Conservation (phyloP, 1,140 invertebrate genomes). For the Pollicipes pollicipes region DNA sequence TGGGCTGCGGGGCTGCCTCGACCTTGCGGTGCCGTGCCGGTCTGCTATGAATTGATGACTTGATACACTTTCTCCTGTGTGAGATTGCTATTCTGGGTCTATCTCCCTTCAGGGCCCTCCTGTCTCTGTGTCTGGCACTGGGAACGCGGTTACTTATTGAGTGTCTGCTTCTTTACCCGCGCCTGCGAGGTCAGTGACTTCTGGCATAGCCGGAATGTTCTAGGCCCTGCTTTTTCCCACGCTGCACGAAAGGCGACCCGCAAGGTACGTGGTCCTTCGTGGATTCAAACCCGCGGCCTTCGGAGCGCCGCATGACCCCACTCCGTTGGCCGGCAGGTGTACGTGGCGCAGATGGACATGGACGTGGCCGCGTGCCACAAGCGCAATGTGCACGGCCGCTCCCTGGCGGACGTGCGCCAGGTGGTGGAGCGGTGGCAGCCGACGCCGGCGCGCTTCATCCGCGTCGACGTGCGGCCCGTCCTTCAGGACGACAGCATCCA, state of each 20-base stretch:
- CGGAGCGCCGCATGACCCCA: too few species aligned
- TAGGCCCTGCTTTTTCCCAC: too few species aligned
- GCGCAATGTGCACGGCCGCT: constrained; percentile 66
- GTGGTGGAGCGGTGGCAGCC: constrained; percentile 56
- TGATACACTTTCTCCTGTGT: too few species aligned
- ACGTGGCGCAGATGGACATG: constrained; percentile 68
- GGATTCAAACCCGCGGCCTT: too few species aligned
- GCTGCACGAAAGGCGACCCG: too few species aligned
- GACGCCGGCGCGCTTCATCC: constrained; percentile 40
- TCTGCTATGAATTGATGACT: too few species aligned
- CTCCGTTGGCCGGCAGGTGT: constrained; percentile 39
- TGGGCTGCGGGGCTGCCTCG: not conserved
- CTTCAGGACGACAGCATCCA: constrained; percentile 56
- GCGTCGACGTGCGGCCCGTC: constrained; percentile 55
- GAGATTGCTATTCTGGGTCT: too few species aligned
- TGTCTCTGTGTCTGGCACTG: too few species aligned
- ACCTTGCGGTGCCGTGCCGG: not conserved
- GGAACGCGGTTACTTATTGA: too few species aligned
- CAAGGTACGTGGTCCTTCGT: too few species aligned
- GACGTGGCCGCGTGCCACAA: constrained; percentile 55
- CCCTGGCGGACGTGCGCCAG: constrained; percentile 54
- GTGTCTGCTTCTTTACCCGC: constrained; percentile 32
- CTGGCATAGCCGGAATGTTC: too few species aligned
- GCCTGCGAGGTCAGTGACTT: constrained; percentile 56
- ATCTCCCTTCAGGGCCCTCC: too few species aligned